Evolutionary conservation across 2,888 invertebrate genomes (phyloP).

Genomic region (Nesidiocoris tenuis): DNA sequence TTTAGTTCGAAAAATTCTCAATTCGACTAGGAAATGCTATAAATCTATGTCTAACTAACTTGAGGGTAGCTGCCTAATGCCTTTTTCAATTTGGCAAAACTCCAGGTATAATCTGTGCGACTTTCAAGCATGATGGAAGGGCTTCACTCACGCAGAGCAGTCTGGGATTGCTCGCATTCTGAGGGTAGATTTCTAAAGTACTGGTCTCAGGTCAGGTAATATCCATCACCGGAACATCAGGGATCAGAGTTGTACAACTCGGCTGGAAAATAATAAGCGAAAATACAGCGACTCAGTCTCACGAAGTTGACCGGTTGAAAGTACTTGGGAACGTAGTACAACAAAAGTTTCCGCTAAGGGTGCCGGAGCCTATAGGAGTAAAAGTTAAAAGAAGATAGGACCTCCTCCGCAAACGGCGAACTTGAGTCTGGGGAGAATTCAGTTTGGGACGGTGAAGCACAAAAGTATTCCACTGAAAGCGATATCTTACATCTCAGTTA

Average conservation of each 20-base stretch:
- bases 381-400: constrained; percentile 38
- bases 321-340: background rate
- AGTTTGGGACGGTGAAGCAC: constrained; percentile 19
- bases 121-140: too few relatives aligned
- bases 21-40: too few relatives aligned
- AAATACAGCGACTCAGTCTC: constrained; percentile 14
- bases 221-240: background rate
- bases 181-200: too few relatives aligned
- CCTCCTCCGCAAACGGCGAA: constrained; percentile 16
- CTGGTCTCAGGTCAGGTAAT: too few relatives aligned
- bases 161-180: too few relatives aligned
- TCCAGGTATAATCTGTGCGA: too few relatives aligned
- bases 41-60: too few relatives aligned
- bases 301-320: constrained; percentile 25
- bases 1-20: too few relatives aligned
- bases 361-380: background rate
- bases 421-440: constrained; percentile 29
- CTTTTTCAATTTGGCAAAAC: too few relatives aligned
- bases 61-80: too few relatives aligned
- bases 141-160: too few relatives aligned
- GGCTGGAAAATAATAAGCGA: constrained; percentile 33
- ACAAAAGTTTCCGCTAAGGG: constrained; percentile 13
- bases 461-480: constrained; percentile 28
- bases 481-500: constrained; percentile 40
- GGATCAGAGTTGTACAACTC: background rate